These are phyloP conservation scores for Tolmerus cingulatus DNA, from an alignment of 2,888 invertebrate genomes.

Conservation along the genomic window DNA sequence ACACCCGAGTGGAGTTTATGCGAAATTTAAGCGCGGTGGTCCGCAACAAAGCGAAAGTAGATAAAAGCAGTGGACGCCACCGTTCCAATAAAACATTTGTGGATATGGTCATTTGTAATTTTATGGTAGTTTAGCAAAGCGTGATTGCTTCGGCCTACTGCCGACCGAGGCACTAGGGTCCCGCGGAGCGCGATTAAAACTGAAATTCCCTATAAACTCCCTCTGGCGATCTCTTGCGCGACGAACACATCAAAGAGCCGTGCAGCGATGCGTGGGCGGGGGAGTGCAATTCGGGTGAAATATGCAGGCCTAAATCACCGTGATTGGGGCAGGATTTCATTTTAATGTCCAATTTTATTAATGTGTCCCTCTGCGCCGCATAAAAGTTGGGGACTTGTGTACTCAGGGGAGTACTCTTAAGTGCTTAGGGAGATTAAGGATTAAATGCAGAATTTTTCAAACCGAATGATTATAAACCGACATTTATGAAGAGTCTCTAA, in stretches of 20 bases:
- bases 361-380: background rate
- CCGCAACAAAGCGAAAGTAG: background rate
- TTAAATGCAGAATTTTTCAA: background rate
- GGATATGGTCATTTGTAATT: conserved; percentile 33
- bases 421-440: background rate
- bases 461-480: background rate
- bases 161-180: background rate
- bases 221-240: background rate
- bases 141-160: background rate
- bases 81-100: conserved; percentile 13
- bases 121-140: conserved; percentile 36
- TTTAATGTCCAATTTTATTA: background rate
- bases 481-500: background rate
- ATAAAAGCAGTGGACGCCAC: conserved; percentile 14
- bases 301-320: background rate
- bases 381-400: background rate
- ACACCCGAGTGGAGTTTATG: conserved; percentile 1
- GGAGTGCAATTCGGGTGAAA: background rate
- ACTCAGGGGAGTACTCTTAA: background rate
- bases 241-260: background rate
- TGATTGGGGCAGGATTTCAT: background rate
- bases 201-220: background rate
- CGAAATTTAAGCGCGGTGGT: background rate
- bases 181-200: background rate
- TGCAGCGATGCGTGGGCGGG: background rate